phyloP scores from a whole-genome alignment of 2,113 vertebrate genomes.

The Benitochromis conjunctus region DNA sequence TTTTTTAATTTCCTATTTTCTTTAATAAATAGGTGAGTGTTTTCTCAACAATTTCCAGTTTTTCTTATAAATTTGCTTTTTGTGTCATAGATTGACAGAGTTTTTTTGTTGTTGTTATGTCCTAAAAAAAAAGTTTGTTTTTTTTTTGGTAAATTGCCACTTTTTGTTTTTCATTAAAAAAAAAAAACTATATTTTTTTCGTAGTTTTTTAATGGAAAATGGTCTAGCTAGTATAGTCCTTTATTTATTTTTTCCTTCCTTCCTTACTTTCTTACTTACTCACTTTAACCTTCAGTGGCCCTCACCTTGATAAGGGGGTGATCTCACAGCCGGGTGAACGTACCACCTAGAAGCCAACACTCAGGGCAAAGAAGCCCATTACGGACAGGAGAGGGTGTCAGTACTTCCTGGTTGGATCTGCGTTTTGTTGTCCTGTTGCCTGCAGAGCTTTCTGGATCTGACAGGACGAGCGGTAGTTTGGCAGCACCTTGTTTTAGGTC shows the following conservation, averaged over 20 bases:
- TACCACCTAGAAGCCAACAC: slow-evolving; percentile 9
- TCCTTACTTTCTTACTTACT: not conserved
- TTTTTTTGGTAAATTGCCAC: not conserved
- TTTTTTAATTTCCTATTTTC: too few species aligned
- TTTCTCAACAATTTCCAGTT: not conserved
- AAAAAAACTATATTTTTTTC: too few species aligned
- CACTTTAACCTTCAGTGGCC: not conserved
- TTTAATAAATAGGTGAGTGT: not conserved
- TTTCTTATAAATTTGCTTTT: not conserved
- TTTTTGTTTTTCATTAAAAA: not conserved
- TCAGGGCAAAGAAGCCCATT: not conserved
- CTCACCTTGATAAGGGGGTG: not conserved
- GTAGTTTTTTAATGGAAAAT: fast-evolving
- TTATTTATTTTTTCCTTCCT: not conserved
- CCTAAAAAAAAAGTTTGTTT: too few species aligned
- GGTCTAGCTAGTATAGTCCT: not conserved
- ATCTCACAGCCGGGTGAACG: not conserved
- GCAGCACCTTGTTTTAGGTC: too few species aligned
- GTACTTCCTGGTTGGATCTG: slow-evolving; percentile 58
- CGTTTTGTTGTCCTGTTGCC: not conserved
- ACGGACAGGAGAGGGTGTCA: fast-evolving
- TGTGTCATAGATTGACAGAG: not conserved
- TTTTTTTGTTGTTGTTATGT: not conserved
- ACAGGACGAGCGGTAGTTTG: not conserved
- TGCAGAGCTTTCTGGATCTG: not conserved